A percentile compares a stretch with the other conserved stretches of the same genome.
Evolutionary conservation across 1,140 invertebrate species (phyloP).

Genomic region (Drosophila punjabiensis): DNA sequence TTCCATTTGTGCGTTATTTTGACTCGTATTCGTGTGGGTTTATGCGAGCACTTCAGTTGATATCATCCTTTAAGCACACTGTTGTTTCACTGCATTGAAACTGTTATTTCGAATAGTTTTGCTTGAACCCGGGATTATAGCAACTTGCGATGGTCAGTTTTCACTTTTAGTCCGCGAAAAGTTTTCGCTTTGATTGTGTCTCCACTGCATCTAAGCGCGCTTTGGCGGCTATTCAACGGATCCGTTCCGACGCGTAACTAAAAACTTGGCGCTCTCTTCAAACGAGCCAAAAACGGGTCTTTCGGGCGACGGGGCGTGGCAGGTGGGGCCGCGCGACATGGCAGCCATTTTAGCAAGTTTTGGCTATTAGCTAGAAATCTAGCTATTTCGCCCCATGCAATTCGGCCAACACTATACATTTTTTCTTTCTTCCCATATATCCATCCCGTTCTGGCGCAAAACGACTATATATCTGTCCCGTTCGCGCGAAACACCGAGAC

Average conservation of each 20-base stretch:
- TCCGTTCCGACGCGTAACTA: constrained; percentile 82
- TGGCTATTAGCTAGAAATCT: no score
- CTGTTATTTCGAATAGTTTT: constrained; percentile 7
- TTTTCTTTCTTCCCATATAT: no score
- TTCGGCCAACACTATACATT: no score
- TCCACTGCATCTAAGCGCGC: constrained; percentile 73
- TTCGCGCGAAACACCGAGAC: no score
- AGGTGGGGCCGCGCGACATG: constrained; percentile 39
- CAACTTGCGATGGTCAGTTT: constrained; percentile 9
- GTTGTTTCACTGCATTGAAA: constrained; percentile 6
- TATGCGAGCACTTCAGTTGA: constrained; percentile 37
- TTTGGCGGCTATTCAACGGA: constrained; percentile 77
- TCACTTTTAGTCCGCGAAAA: constrained; percentile 24
- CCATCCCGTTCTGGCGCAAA: no score
- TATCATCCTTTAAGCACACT: constrained; percentile 24
- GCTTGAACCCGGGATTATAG: background rate
- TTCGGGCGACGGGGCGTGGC: constrained; percentile 47
- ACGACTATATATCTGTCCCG: no score
- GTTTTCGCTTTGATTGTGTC: constrained; percentile 15
- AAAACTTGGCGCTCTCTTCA: constrained; percentile 78
- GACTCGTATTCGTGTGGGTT: no score
- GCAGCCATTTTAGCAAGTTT: no score
- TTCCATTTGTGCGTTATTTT: constrained; percentile 27
- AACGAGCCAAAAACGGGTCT: constrained; percentile 73
- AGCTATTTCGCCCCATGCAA: no score